Conservation (phyloP, 2,113 vertebrate genomes). For the Aplodontia rufa region DNA sequence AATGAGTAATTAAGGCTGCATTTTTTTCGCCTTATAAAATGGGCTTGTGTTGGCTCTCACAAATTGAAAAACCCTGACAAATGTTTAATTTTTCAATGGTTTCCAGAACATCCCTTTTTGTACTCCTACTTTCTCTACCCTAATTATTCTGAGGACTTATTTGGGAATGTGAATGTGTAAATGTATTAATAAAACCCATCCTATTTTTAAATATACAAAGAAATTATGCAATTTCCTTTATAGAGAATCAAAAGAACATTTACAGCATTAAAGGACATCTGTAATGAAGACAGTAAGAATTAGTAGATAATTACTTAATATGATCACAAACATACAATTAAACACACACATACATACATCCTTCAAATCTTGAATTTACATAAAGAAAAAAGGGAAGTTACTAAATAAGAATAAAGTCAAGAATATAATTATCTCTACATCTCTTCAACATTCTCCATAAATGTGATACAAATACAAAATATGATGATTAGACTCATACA, state of each 20-base stretch:
- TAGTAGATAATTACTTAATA: not conserved
- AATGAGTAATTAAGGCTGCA: not conserved
- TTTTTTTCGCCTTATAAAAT: not conserved
- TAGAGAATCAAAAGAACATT: not conserved
- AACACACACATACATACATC: not conserved
- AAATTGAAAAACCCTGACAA: not conserved
- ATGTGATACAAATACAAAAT: too few relatives aligned
- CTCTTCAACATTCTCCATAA: too few relatives aligned
- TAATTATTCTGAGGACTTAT: not conserved
- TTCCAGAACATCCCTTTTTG: not conserved
- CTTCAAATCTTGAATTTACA: not conserved
- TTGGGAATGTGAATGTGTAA: not conserved
- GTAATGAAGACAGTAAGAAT: not conserved
- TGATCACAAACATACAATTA: not conserved
- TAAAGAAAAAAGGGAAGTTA: not conserved
- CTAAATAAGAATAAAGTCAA: too few relatives aligned
- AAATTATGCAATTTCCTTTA: not conserved
- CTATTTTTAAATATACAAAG: not conserved
- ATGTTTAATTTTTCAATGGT: not conserved
- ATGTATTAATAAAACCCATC: not conserved
- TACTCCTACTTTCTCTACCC: not conserved
- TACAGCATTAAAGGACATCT: not conserved
- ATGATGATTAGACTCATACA: too few relatives aligned
- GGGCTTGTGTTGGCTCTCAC: not conserved
- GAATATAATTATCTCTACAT: too few relatives aligned